A percentile compares a stretch with the other conserved stretches of the same genome.
phyloP scores from a whole-genome alignment of 35 echinoderm and acorn worm genomes.

The Patiria miniata region DNA sequence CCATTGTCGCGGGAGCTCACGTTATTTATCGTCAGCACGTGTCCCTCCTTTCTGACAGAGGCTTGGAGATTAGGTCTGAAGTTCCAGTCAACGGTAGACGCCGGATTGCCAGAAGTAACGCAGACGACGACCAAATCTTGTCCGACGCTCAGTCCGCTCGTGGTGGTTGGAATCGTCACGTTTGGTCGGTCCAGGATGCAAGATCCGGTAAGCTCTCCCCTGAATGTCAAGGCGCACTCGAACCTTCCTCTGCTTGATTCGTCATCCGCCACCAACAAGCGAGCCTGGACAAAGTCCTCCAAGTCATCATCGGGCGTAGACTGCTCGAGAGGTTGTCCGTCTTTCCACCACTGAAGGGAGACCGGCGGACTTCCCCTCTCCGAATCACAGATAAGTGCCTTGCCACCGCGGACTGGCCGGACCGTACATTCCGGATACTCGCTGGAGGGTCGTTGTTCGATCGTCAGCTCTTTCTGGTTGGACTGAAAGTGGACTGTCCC shows the following conservation, averaged over 20 bases:
- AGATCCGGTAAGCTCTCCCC: not conserved
- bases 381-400: not conserved
- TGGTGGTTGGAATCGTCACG: not conserved
- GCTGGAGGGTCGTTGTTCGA: not conserved
- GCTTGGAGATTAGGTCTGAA: not conserved
- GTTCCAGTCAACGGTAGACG: not conserved
- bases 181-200: not conserved
- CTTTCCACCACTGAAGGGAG: not conserved
- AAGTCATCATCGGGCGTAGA: not conserved
- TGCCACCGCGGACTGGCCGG: not conserved
- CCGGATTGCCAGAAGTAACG: not conserved
- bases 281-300: not conserved
- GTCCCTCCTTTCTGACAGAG: not conserved
- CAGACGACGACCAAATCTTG: not conserved
- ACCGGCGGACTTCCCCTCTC: conserved; percentile 3
- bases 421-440: not conserved
- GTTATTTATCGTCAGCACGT: not conserved
- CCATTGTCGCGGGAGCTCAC: not conserved
- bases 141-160: not conserved
- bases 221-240: not conserved
- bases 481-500: not conserved
- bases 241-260: not conserved
- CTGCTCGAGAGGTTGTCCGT: not conserved
- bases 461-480: not conserved
- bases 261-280: not conserved